Conservation (phyloP, 1,140 invertebrate genomes). For the Proctacanthus coquilletti region DNA sequence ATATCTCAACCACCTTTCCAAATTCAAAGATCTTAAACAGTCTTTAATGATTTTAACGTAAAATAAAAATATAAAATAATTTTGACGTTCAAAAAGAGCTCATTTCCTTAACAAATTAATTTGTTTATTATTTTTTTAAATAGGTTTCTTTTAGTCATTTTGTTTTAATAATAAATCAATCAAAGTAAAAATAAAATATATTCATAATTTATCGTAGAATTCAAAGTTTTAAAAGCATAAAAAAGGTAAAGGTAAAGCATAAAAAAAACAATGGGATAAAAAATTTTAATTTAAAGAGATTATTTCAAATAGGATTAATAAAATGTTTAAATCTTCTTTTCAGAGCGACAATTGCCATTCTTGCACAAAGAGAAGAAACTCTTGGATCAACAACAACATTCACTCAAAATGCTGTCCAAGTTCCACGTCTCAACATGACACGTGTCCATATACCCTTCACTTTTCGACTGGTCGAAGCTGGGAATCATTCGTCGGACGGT, state of each 20-base stretch:
- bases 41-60: neutral
- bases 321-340: no score
- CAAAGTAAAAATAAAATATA: no score
- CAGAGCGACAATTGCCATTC: neutral
- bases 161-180: no score
- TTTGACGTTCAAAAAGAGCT: neutral
- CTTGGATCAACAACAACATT: neutral
- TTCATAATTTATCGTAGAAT: no score
- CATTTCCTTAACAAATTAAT: neutral
- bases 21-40: no score
- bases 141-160: no score
- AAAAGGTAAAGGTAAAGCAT: no score
- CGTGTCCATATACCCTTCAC: conserved; percentile 64
- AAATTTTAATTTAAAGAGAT: no score
- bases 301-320: no score
- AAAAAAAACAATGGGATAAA: no score
- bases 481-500: conserved; percentile 28
- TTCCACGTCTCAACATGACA: conserved; percentile 64
- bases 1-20: no score
- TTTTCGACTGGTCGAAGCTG: conserved; percentile 51
- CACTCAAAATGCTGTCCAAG: conserved; percentile 35
- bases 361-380: neutral
- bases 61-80: neutral
- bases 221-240: no score
- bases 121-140: neutral